Evolutionary conservation across 2,797 vertebrate genomes (phyloP).

Genomic region (Gymnothorax javanicus): DNA sequence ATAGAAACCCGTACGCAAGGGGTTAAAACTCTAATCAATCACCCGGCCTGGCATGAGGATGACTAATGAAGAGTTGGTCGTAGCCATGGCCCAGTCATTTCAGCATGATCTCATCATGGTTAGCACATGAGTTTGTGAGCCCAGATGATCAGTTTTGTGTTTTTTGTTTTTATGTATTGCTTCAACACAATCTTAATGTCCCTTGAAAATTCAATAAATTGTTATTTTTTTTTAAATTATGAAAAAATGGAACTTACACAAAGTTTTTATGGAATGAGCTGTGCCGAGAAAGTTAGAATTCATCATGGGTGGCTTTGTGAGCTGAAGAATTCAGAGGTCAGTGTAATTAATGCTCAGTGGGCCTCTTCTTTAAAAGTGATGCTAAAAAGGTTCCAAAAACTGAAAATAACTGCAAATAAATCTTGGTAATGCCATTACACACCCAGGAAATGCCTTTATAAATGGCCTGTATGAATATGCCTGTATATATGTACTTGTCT

Average conservation of each 20-base stretch:
- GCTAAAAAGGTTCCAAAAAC: no score
- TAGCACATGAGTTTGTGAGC: background rate
- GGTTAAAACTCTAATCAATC: slow-evolving; percentile 54
- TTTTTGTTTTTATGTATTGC: no score
- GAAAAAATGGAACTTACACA: slow-evolving; percentile 39
- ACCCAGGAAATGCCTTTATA: no score
- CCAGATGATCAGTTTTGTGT: no score
- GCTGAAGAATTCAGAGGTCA: slow-evolving; percentile 65
- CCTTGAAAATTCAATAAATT: no score
- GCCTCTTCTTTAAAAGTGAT: slow-evolving; percentile 65
- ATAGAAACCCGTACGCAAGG: background rate
- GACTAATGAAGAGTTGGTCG: slow-evolving; percentile 33
- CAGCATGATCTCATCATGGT: slow-evolving; percentile 32
- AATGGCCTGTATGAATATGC: no score
- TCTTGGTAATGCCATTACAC: no score
- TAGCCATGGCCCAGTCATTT: slow-evolving; percentile 43
- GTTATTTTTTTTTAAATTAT: background rate
- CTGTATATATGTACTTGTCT: no score
- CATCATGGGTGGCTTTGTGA: slow-evolving; percentile 48
- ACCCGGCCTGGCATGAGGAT: slow-evolving; percentile 39
- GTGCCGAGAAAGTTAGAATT: slow-evolving; percentile 20
- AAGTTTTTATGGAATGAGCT: slow-evolving; percentile 35
- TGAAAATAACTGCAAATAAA: no score
- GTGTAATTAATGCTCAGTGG: slow-evolving; percentile 83
- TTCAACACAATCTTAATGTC: no score